Base-by-base conservation (phyloP, 2,888 invertebrate species). In the Eremobia ochroleuca region DNA sequence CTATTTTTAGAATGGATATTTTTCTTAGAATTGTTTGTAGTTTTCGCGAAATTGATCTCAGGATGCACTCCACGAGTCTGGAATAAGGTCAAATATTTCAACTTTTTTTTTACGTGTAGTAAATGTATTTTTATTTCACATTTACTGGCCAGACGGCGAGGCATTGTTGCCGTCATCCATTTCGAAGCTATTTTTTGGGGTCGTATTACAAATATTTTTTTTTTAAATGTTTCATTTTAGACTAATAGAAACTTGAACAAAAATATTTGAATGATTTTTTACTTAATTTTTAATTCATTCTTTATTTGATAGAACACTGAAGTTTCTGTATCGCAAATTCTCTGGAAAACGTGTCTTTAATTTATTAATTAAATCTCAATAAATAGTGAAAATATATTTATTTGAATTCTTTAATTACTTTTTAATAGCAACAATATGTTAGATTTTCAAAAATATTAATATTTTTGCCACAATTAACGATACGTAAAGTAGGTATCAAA, bases 1-100 rank as follows among this genome's bases (percentile, higher is more conserved):
- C 78, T 91, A 90, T 90, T 90, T 92, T 90, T 89, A 89, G 89
- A 88, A 73, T 76, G 76, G 59, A 84, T 86, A 88, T 88, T 88
- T 88, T 92, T 91, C 88, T 83, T 8, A 66, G 90, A 92, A 92
- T 83, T 83, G 46, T 65, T 61, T 61, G 66, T 70, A 70, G 68
- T 86, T 91, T 92, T 91, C 90, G 82, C 72, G 77, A 87, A 90
- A 92, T 85, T 76, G 34, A 65, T 74, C 73, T 83, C 73, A 68
- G 76, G 71, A 65, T 72, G 37, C 40, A 81, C 73, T 75, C 67
- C 70, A 73, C 37, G 40, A 64, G 67, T 71, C 61, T 49, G 49
- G 72, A 31, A 59, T 64, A 49, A 85, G 83, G 80, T 84, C 76
- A 81, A 78, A 87, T 85, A 81, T 82, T 52, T 59, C 31, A 61